Evolutionary conservation across 2,888 invertebrate species (phyloP).

Genomic region (Nomada hirtipes): DNA sequence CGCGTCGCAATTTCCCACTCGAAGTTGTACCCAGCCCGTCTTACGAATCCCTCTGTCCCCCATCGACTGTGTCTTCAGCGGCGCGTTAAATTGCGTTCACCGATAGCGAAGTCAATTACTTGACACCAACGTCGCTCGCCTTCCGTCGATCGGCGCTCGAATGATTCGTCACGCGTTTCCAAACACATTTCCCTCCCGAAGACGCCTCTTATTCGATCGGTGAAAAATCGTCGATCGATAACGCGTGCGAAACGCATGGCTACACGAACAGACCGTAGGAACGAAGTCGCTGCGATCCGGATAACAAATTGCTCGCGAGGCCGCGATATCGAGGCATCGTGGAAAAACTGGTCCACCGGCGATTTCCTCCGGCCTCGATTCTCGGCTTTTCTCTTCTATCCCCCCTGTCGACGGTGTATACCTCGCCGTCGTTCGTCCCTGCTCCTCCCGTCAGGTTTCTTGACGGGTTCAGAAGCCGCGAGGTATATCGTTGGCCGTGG

Average conservation of each 20-base stretch:
- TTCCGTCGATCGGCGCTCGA: slow-evolving; percentile 31
- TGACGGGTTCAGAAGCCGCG: neutral
- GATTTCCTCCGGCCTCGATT: slow-evolving; percentile 50
- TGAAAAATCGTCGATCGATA: neutral
- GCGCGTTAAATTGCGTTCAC: slow-evolving; percentile 54
- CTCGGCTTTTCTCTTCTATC: slow-evolving; percentile 12
- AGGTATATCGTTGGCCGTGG: neutral
- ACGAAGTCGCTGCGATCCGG: slow-evolving; percentile 36
- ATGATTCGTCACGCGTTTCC: slow-evolving; percentile 40
- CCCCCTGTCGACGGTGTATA: neutral
- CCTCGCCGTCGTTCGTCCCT: neutral
- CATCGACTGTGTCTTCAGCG: slow-evolving; percentile 41
- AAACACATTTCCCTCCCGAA: neutral
- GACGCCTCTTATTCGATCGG: neutral
- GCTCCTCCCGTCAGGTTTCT: neutral
- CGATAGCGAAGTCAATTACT: slow-evolving; percentile 51
- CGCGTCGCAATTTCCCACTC: slow-evolving; percentile 42
- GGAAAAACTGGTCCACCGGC: slow-evolving; percentile 52
- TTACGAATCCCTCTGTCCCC: slow-evolving; percentile 39
- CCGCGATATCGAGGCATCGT: slow-evolving; percentile 37
- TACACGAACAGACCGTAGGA: slow-evolving; percentile 19
- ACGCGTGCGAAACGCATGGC: neutral
- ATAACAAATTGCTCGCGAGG: slow-evolving; percentile 51
- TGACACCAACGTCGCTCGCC: slow-evolving; percentile 43
- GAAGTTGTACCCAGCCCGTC: slow-evolving; percentile 16